Percentiles rank a stretch among this genome's conserved stretches.
phyloP scores from a whole-genome alignment of 2,797 vertebrate genomes.

The Lutjanus campechanus region DNA sequence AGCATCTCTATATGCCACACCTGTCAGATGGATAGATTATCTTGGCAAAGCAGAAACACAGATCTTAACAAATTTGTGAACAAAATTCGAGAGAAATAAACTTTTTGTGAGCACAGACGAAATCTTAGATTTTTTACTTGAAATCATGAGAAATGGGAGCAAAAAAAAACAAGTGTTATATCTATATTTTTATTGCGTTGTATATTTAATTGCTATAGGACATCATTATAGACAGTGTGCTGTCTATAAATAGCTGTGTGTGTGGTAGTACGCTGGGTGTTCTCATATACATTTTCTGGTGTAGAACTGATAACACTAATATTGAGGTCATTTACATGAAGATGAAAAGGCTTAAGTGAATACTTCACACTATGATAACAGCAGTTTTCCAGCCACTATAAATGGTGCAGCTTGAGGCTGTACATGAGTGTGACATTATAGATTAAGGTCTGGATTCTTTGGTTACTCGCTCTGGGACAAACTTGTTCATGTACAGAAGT shows the following conservation, averaged over 20 bases:
- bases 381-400: slow-evolving; percentile 54
- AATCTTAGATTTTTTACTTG: too few relatives aligned
- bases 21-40: too few relatives aligned
- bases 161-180: too few relatives aligned
- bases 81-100: too few relatives aligned
- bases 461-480: slow-evolving; percentile 52
- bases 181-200: too few relatives aligned
- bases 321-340: slow-evolving; percentile 60
- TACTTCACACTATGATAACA: slow-evolving; percentile 52
- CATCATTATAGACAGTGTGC: slow-evolving; percentile 33
- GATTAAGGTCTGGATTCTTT: slow-evolving; percentile 61
- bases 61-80: too few relatives aligned
- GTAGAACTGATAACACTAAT: slow-evolving; percentile 60
- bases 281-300: slow-evolving; percentile 50
- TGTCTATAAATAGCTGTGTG: slow-evolving; percentile 24
- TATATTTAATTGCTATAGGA: slow-evolving; percentile 6
- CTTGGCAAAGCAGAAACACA: too few relatives aligned
- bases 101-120: too few relatives aligned
- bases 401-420: slow-evolving; percentile 59
- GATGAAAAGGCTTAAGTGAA: slow-evolving; percentile 59
- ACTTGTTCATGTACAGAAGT: slow-evolving; percentile 37
- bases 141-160: too few relatives aligned
- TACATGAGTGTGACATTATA: slow-evolving; percentile 60
- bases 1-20: too few relatives aligned
- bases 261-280: slow-evolving; percentile 34